Base-by-base conservation (phyloP, 1,140 invertebrate species). In the Drosophila asahinai region DNA sequence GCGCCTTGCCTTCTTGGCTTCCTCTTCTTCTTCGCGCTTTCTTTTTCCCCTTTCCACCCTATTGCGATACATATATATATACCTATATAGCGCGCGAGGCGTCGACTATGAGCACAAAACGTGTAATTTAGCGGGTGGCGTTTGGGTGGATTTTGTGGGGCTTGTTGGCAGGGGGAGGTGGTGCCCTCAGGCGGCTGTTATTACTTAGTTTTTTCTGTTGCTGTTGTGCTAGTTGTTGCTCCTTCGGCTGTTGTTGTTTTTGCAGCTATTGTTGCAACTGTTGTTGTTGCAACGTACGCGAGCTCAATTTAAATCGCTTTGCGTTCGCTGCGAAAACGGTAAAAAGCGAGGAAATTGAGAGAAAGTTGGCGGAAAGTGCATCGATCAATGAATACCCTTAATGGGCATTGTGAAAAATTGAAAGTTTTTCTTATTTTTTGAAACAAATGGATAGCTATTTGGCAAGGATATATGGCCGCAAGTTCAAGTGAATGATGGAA, bases 281-380 rank as follows among this genome's bases (percentile, higher is more conserved):
- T 52, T 77, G 12, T 51, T 80, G n/a, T 40, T 61, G 71, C 64
- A 77, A 47, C 55, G 77, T 70, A 79, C 74, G 79, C 70, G 77
- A 72, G 86, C 81, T 79, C 87, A 90, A 81, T 89, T 89, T 89
- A 81, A 89, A 90, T 90, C 86, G 84, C 65, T 84, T 77, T 83
- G 57, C 64, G 64, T 60, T 80, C 63, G 57, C 80, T 62, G 43
- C 55, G 74, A 54, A 63, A 63, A 33, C 61, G 49, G 61, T 45
- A 63, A 79, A 72, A 70, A 60, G 25, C 47, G 43, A 40, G 57
- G 55, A 52, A 60, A 45, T 33, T 38, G 58, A 54, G 67, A 62
- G 62, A 62, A 72, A 58, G 47, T 75, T 59, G 64, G 43, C 47
- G 52, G 65, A 58, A 76, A 77, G 47, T 77, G 73, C 74, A 77